Conservation (phyloP, 2,113 vertebrate species). For the Atractosteus spatula region DNA sequence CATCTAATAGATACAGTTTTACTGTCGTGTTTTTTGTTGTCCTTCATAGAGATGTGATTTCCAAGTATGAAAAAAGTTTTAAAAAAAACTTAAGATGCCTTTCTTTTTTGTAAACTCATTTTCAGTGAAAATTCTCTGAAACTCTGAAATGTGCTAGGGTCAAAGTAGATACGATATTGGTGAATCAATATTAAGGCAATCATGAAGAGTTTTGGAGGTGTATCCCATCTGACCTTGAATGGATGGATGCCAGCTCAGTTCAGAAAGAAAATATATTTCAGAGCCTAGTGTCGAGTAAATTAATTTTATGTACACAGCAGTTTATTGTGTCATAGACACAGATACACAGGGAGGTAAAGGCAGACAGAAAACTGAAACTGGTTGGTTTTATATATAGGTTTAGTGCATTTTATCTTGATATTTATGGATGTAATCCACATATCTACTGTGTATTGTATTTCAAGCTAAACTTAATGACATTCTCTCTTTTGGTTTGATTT, state of each 20-base stretch:
- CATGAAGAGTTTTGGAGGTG: constrained; percentile 43
- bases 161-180: constrained; percentile 35
- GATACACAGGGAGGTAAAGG: constrained; percentile 22
- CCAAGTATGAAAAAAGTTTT: too few relatives aligned
- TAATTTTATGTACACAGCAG: constrained; percentile 42
- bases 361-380: constrained; percentile 34
- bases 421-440: too few relatives aligned
- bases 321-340: constrained; percentile 17
- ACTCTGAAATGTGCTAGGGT: constrained; percentile 45
- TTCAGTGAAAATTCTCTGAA: constrained; percentile 8
- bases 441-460: too few relatives aligned
- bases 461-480: too few relatives aligned
- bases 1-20: too few relatives aligned
- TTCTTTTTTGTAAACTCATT: too few relatives aligned
- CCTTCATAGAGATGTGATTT: too few relatives aligned
- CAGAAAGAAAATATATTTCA: constrained; percentile 42
- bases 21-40: too few relatives aligned
- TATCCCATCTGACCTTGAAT: constrained; percentile 51
- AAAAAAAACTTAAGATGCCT: too few relatives aligned
- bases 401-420: too few relatives aligned
- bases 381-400: constrained; percentile 7
- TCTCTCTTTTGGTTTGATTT: too few relatives aligned
- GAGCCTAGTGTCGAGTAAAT: constrained; percentile 25
- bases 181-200: constrained; percentile 63
- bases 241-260: constrained; percentile 39